These are phyloP conservation scores for Ganaspis sp. DNA, from an alignment of 1,140 invertebrate genomes.

Conservation along the genomic window DNA sequence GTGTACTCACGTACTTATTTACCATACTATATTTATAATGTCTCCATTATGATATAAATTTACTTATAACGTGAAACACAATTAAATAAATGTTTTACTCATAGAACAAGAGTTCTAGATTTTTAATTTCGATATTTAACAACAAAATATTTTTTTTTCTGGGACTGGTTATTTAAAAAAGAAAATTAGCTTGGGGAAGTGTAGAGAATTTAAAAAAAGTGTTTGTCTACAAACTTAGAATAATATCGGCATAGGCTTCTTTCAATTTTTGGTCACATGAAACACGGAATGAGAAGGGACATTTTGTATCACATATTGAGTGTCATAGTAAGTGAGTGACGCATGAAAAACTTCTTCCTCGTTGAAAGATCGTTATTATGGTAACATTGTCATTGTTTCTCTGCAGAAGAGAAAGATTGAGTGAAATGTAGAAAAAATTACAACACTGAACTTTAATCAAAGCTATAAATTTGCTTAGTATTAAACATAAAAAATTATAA, in stretches of 20 bases:
- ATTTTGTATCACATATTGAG: slow-evolving; percentile 25
- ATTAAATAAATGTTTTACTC: no score
- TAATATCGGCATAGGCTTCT: slow-evolving; percentile 5
- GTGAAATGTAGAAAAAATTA: background rate
- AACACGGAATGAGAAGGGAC: background rate
- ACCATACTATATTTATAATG: no score
- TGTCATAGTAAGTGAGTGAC: slow-evolving; percentile 28
- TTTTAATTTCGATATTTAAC: no score
- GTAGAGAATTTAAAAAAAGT: background rate
- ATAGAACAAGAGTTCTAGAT: no score
- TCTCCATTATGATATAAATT: no score
- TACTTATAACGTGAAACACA: no score
- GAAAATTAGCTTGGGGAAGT: background rate
- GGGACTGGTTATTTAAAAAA: no score
- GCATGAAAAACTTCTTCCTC: slow-evolving; percentile 15
- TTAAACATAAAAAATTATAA: no score
- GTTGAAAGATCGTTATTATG: background rate
- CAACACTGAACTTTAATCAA: no score
- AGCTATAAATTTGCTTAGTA: no score
- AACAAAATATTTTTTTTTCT: no score
- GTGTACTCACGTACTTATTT: no score
- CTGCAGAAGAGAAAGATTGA: background rate
- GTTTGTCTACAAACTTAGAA: background rate
- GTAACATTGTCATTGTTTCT: slow-evolving; percentile 16
- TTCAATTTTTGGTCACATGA: background rate